Evolutionary conservation across 1,140 invertebrate species (phyloP).

Genomic region (Euwallacea similis): DNA sequence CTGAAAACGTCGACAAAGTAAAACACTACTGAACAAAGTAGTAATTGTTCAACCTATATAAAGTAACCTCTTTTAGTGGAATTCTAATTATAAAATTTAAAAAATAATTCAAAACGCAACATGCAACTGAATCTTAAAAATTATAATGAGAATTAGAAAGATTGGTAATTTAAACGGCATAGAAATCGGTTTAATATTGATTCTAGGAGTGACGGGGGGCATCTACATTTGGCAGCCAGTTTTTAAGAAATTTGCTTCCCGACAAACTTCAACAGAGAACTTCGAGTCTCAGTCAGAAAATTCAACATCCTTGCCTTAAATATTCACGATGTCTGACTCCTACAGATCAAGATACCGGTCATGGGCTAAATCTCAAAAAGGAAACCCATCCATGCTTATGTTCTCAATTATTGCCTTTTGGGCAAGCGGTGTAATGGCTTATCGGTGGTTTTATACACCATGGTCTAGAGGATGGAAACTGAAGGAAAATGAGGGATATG

Average conservation of each 20-base stretch:
- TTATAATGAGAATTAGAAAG: background rate
- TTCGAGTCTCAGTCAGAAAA: background rate
- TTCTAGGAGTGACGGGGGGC: constrained; percentile 32
- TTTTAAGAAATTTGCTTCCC: constrained; percentile 4
- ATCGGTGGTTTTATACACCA: constrained; percentile 13
- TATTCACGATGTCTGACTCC: background rate
- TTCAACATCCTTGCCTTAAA: background rate
- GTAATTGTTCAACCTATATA: no score
- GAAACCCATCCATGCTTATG: constrained; percentile 19
- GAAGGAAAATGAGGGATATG: constrained; percentile 22
- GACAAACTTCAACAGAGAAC: background rate
- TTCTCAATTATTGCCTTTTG: constrained; percentile 8
- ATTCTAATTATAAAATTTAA: background rate
- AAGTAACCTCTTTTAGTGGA: no score
- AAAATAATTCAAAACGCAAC: background rate
- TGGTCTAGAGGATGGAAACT: constrained; percentile 15
- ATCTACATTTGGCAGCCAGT: constrained; percentile 37
- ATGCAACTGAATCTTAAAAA: background rate
- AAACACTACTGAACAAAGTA: background rate
- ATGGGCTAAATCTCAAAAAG: constrained; percentile 20
- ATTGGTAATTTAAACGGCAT: constrained; percentile 21
- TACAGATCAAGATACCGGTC: background rate
- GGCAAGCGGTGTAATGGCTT: background rate
- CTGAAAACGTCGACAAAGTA: background rate
- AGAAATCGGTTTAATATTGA: constrained; percentile 28